Evolutionary conservation across 2,113 vertebrate genomes (phyloP).

Genomic region (Murina feae): DNA sequence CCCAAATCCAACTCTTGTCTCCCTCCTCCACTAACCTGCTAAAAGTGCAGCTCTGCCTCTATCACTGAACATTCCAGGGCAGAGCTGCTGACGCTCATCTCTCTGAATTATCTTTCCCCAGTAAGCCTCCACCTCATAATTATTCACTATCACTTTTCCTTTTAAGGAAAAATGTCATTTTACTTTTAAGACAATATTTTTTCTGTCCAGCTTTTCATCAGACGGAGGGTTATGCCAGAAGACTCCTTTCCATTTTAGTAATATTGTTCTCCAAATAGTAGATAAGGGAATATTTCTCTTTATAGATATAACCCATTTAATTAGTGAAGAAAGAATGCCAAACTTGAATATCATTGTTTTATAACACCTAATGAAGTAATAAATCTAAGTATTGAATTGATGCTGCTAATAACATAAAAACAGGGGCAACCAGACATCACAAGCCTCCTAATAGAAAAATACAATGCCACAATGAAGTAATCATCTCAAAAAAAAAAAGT

Average conservation of each 20-base stretch:
- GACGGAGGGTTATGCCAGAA: neutral
- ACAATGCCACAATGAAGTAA: neutral
- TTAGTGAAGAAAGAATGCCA: neutral
- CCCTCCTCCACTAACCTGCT: neutral
- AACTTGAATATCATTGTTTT: conserved; percentile 4
- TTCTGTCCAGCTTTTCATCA: neutral
- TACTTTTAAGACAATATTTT: neutral
- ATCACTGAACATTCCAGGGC: neutral
- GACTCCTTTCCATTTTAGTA: neutral
- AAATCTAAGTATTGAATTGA: neutral
- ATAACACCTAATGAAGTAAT: neutral
- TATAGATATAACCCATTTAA: neutral
- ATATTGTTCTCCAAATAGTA: neutral
- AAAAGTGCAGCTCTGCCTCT: neutral
- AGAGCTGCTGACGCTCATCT: neutral
- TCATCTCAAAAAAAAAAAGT: neutral
- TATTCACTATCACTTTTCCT: neutral
- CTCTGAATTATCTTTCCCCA: neutral
- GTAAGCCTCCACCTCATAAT: neutral
- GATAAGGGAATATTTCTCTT: neutral
- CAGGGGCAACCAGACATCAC: neutral
- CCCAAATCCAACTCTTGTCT: neutral
- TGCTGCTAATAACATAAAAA: neutral
- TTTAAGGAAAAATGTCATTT: neutral
- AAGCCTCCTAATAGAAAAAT: neutral